Conservation (phyloP, 30 jellyfish, hydroid and myxozoan genomes). For the Aurelia aurita region DNA sequence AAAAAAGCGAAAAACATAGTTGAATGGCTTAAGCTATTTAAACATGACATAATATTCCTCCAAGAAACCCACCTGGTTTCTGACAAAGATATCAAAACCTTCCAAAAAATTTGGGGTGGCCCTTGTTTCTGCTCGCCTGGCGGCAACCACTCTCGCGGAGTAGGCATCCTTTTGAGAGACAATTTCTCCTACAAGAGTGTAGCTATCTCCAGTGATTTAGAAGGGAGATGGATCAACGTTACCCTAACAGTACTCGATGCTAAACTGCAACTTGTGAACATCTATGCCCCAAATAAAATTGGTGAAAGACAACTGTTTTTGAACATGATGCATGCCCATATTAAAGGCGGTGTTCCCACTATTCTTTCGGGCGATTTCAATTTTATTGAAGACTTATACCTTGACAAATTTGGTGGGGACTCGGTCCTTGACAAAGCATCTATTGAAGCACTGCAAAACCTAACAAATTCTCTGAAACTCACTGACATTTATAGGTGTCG, state of each 20-base stretch:
- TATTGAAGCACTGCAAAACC: not conserved
- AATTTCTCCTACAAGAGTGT: not conserved
- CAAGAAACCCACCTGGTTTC: not conserved
- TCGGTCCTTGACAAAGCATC: not conserved
- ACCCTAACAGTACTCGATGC: not conserved
- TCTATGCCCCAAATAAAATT: not conserved
- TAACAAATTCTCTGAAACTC: not conserved
- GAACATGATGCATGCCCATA: not conserved
- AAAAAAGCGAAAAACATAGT: not conserved
- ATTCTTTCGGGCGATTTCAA: conserved; percentile 34
- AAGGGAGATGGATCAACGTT: not conserved
- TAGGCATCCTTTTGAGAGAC: not conserved
- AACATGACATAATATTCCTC: not conserved
- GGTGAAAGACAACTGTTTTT: not conserved
- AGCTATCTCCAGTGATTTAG: not conserved
- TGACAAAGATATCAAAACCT: not conserved
- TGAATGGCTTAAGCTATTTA: not conserved
- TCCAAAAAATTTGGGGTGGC: not conserved
- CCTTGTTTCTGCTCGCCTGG: not conserved
- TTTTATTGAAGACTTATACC: conserved; percentile 9
- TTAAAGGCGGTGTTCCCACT: not conserved
- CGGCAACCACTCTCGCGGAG: not conserved
- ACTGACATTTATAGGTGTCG: not conserved
- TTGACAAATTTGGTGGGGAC: conserved; percentile 27
- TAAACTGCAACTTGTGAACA: not conserved